phyloP scores from a whole-genome alignment of 2,113 vertebrate genomes.

The Garra rufa region DNA sequence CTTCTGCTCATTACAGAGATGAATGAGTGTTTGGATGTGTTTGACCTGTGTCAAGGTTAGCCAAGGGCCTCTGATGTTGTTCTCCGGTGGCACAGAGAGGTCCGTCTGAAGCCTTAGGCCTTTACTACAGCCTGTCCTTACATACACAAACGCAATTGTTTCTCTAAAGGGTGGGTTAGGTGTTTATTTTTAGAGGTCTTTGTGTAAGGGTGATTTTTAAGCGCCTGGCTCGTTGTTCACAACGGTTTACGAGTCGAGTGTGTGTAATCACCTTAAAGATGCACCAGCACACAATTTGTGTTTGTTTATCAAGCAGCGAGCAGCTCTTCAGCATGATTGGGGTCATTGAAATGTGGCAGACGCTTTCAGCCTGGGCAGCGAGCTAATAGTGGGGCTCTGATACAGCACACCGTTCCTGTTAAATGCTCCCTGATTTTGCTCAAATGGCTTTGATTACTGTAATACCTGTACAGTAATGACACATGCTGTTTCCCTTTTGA shows the following conservation, averaged over 20 bases:
- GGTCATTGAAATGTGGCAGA: conserved; percentile 29
- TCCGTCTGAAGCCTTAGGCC: background rate
- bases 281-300: background rate
- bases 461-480: background rate
- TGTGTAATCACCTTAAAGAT: conserved; percentile 32
- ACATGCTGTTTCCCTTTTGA: background rate
- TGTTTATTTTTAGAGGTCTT: background rate
- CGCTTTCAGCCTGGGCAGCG: conserved; percentile 27
- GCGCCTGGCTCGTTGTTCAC: background rate
- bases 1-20: conserved; percentile 67
- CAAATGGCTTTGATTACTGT: background rate
- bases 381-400: background rate
- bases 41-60: conserved; percentile 12
- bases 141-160: background rate
- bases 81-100: background rate
- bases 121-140: background rate
- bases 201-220: background rate
- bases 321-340: conserved; percentile 3
- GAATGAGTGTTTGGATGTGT: conserved; percentile 57
- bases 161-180: background rate
- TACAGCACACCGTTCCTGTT: background rate
- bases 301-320: background rate
- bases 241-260: background rate
- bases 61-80: background rate
- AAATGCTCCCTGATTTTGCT: conserved; percentile 18